Percentiles rank a stretch among this genome's conserved stretches.
Evolutionary conservation across 2,797 vertebrate species (phyloP).

Genomic region (Melanogrammus aeglefinus): DNA sequence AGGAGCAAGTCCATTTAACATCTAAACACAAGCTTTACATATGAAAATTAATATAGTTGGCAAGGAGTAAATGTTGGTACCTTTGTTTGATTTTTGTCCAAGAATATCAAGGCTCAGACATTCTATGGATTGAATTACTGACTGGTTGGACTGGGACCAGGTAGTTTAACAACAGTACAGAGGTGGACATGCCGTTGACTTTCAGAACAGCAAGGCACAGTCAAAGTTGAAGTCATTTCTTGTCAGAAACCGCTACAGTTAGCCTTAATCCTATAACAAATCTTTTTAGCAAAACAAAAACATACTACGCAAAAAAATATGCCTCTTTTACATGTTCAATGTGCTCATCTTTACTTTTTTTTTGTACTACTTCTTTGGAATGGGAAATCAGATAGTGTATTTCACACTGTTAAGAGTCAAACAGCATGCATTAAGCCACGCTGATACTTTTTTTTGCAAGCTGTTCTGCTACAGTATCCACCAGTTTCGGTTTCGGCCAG

Average conservation of each 20-base stretch:
- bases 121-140: constrained; percentile 1
- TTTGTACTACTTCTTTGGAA: neutral
- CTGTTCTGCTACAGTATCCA: constrained; percentile 1
- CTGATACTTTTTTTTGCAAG: constrained; percentile 24
- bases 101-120: neutral
- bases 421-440: neutral
- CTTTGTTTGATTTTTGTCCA: neutral
- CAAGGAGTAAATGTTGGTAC: neutral
- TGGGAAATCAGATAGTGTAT: constrained; percentile 5
- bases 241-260: constrained; percentile 5
- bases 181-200: constrained; percentile 1
- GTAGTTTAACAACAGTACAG: neutral
- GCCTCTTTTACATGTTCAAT: constrained; percentile 2
- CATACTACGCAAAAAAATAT: neutral
- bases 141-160: neutral
- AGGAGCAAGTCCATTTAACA: no score
- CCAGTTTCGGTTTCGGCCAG: neutral
- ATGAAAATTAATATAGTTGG: neutral
- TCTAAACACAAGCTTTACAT: neutral
- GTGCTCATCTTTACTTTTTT: neutral
- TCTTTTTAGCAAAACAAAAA: neutral
- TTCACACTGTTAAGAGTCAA: neutral
- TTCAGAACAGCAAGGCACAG: constrained; percentile 14
- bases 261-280: constrained; percentile 7
- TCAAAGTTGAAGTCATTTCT: constrained; percentile 10